Evolutionary conservation across 2,797 vertebrate genomes (phyloP).

Genomic region (Lindbergichthys nudifrons): DNA sequence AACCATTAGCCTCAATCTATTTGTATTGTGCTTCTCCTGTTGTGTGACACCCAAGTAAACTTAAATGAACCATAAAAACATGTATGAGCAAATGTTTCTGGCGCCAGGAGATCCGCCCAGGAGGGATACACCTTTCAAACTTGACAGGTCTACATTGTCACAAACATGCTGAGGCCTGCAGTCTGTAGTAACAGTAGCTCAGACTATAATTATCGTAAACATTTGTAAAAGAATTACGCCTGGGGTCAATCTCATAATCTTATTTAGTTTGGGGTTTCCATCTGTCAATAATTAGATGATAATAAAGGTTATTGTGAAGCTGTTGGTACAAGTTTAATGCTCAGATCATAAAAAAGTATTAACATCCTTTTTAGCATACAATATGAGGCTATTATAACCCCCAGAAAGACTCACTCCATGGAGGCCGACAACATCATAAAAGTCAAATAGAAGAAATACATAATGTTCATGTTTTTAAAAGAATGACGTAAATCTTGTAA

Average conservation of each 20-base stretch:
- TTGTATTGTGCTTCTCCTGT: not conserved
- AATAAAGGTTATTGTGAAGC: not conserved
- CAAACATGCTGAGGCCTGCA: conserved; percentile 36
- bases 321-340: not conserved
- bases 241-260: not conserved
- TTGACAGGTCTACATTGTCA: conserved; percentile 6
- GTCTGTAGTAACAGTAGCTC: not conserved
- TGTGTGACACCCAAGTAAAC: conserved; percentile 1
- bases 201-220: conserved; percentile 3
- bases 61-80: conserved; percentile 23
- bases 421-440: not conserved
- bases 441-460: not conserved
- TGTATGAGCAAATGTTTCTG: conserved; percentile 18
- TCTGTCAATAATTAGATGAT: not conserved
- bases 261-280: not conserved
- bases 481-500: not conserved
- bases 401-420: not conserved
- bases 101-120: conserved; percentile 21
- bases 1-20: not conserved
- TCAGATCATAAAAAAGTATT: not conserved
- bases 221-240: conserved; percentile 14
- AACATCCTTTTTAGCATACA: not conserved
- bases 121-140: conserved; percentile 25
- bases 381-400: too few relatives aligned
- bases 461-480: not conserved